Conservation (phyloP, 2,888 invertebrate species). For the Hemistola chrysoprasaria region DNA sequence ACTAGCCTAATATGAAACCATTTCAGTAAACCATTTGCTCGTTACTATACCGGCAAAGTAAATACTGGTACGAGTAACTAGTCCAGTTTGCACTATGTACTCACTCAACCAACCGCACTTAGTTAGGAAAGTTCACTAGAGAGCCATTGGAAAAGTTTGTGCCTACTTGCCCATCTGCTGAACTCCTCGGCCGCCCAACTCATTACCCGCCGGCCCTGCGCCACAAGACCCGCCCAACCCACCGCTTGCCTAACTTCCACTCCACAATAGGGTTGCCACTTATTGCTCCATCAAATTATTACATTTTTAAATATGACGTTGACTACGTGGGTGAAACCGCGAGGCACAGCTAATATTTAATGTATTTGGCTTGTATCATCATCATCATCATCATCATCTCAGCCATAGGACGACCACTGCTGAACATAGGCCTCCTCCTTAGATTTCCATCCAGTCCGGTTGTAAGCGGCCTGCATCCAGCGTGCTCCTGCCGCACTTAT, state of each 20-base stretch:
- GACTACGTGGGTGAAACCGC: no score
- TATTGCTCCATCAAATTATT: no score
- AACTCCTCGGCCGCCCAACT: conserved; percentile 46
- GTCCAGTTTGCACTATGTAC: conserved; percentile 10
- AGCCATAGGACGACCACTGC: no score
- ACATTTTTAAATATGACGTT: no score
- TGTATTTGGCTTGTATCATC: no score
- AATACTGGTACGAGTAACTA: conserved; percentile 1
- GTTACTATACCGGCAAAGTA: neutral
- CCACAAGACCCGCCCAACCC: conserved; percentile 70
- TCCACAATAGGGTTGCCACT: conserved; percentile 34
- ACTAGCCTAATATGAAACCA: neutral
- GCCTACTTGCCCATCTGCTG: conserved; percentile 45
- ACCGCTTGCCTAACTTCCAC: conserved; percentile 59
- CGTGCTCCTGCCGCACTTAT: no score
- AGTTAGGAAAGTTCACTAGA: conserved; percentile 14
- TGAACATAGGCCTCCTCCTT: no score
- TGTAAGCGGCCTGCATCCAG: no score
- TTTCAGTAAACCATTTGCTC: conserved; percentile 1
- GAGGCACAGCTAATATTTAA: no score
- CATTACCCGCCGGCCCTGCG: conserved; percentile 59
- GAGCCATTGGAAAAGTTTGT: conserved; percentile 23
- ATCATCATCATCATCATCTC: no score
- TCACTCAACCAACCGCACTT: conserved; percentile 13
- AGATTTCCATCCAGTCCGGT: no score